These are phyloP conservation scores for Erebia epiphron DNA, from an alignment of 2,888 invertebrate species.

Conservation along the genomic window DNA sequence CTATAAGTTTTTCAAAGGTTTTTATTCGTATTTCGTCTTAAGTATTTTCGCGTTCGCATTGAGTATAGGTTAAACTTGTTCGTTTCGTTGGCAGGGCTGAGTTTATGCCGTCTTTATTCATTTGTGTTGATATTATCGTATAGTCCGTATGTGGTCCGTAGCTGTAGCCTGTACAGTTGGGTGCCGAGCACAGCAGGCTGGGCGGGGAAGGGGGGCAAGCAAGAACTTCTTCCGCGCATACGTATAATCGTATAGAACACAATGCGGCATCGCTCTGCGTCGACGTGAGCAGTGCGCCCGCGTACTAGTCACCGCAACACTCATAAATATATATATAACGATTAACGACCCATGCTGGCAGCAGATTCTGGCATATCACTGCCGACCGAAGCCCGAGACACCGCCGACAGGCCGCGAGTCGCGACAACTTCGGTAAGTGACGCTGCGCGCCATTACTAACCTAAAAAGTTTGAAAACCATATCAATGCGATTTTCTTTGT, in stretches of 20 bases:
- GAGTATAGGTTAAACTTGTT: background rate
- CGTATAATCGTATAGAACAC: conserved; percentile 64
- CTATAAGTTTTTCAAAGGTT: background rate
- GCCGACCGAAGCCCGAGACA: conserved; percentile 45
- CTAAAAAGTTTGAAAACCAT: conserved; percentile 17
- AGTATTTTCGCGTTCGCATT: background rate
- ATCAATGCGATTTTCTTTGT: conserved; percentile 47
- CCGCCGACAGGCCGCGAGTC: conserved; percentile 24
- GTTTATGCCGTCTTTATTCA: background rate
- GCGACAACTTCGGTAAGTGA: conserved; percentile 59
- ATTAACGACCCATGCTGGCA: conserved; percentile 43
- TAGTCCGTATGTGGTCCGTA: background rate
- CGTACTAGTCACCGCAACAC: conserved; percentile 57
- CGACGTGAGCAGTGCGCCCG: conserved; percentile 70
- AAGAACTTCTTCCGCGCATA: conserved; percentile 54
- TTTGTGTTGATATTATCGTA: background rate
- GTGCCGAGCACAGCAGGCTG: conserved; percentile 20
- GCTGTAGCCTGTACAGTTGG: conserved; percentile 12
- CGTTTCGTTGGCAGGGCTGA: conserved; percentile 1
- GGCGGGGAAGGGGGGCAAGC: conserved; percentile 43
- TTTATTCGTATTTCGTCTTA: background rate
- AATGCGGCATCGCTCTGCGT: conserved; percentile 73
- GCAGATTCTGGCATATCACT: conserved; percentile 52
- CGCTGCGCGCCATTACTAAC: conserved; percentile 54
- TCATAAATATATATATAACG: conserved; percentile 63